Evolutionary conservation across 2,888 invertebrate genomes (phyloP).

Genomic region (Eupithecia dodoneata): DNA sequence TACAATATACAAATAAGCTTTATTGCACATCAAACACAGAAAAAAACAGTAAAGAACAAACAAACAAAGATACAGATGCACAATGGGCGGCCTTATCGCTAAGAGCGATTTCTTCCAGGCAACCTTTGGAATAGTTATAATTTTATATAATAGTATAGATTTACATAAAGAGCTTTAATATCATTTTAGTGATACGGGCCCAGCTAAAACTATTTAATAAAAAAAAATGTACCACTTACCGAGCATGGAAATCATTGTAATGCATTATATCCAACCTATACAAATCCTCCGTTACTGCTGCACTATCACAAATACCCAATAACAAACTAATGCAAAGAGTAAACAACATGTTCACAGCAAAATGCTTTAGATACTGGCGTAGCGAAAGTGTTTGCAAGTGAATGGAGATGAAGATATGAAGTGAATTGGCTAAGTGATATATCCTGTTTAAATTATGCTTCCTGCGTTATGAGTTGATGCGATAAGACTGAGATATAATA

Average conservation of each 20-base stretch:
- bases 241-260: slow-evolving; percentile 84
- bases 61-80: too few relatives aligned
- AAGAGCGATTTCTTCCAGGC: too few relatives aligned
- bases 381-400: background rate
- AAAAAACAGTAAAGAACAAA: too few relatives aligned
- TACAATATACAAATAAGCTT: too few relatives aligned
- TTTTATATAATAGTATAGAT: too few relatives aligned
- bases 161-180: too few relatives aligned
- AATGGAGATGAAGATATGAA: background rate
- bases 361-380: background rate
- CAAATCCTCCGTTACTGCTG: slow-evolving; percentile 68
- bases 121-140: too few relatives aligned
- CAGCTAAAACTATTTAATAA: background rate
- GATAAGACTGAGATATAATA: background rate
- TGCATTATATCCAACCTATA: slow-evolving; percentile 84
- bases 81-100: too few relatives aligned
- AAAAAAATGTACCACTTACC: slow-evolving; percentile 62
- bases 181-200: background rate
- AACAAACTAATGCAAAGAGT: slow-evolving; percentile 10
- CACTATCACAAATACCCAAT: slow-evolving; percentile 43
- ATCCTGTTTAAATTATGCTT: background rate
- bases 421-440: background rate
- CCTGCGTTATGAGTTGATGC: background rate
- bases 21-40: too few relatives aligned
- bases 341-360: slow-evolving; percentile 12